Percentiles rank a stretch among this genome's conserved stretches.
Conservation (phyloP, 1,140 invertebrate genomes). For the Drosophila virilis region DNA sequence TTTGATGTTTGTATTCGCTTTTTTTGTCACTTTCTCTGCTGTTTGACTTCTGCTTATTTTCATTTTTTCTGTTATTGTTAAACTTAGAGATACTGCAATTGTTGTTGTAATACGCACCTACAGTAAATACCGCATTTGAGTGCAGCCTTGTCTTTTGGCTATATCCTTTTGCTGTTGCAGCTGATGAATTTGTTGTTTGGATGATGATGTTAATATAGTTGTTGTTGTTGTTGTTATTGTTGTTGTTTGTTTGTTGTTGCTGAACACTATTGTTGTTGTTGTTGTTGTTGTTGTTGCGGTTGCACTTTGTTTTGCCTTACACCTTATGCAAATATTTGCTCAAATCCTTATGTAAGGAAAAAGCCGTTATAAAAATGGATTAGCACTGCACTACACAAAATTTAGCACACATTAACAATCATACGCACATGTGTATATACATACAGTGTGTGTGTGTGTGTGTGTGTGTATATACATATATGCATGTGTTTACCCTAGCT, state of each 20-base stretch:
- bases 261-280: conserved; percentile 59
- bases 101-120: conserved; percentile 38
- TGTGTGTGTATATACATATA: neutral
- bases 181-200: conserved; percentile 14
- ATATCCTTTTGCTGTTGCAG: conserved; percentile 27
- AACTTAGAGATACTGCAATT: conserved; percentile 7
- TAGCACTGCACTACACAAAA: conserved; percentile 37
- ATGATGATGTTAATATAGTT: conserved; percentile 36
- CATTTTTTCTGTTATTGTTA: conserved; percentile 16
- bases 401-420: conserved; percentile 15
- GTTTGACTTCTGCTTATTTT: conserved; percentile 29
- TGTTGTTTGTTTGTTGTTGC: conserved; percentile 47
- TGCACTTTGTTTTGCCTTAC: conserved; percentile 36
- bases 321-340: conserved; percentile 26
- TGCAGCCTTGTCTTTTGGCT: conserved; percentile 4
- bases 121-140: conserved; percentile 47
- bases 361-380: conserved; percentile 46
- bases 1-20: conserved; percentile 59
- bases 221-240: conserved; percentile 26
- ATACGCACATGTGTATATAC: neutral
- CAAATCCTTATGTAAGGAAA: conserved; percentile 43
- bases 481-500: neutral
- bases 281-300: conserved; percentile 15
- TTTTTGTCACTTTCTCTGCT: conserved; percentile 40
- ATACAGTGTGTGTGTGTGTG: no score